A percentile compares a stretch with the other conserved stretches of the same genome.
phyloP scores from a whole-genome alignment of 2,113 vertebrate genomes.

The Mastomys coucha region DNA sequence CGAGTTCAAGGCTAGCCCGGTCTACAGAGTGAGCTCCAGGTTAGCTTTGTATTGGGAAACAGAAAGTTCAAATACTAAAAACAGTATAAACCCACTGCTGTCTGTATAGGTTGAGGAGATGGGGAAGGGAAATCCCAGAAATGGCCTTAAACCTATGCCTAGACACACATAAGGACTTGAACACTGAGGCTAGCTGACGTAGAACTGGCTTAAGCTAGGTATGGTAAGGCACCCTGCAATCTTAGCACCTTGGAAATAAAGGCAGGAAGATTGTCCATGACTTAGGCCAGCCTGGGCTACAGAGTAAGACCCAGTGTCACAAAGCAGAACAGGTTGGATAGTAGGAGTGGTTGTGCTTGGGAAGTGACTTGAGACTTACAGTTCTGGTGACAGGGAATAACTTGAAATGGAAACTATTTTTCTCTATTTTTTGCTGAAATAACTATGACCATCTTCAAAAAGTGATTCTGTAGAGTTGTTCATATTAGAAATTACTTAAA shows the following conservation, averaged over 20 bases:
- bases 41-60: not conserved
- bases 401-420: slow-evolving; percentile 47
- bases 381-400: slow-evolving; percentile 5
- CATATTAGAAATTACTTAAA: slow-evolving; percentile 14
- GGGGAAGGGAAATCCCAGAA: not conserved
- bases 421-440: slow-evolving; percentile 17
- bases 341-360: not conserved
- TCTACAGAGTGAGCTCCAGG: not conserved
- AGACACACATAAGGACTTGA: not conserved
- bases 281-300: not conserved
- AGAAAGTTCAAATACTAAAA: not conserved
- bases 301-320: not conserved
- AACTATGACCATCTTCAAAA: not conserved
- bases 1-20: not conserved
- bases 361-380: not conserved
- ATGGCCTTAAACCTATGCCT: not conserved
- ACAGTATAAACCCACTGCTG: not conserved
- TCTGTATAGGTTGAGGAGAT: not conserved
- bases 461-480: not conserved
- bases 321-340: not conserved
- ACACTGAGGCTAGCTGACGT: not conserved
- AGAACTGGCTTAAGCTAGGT: not conserved
- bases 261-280: not conserved
- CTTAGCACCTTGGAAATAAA: not conserved
- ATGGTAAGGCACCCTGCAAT: not conserved